Evolutionary conservation across 2,888 invertebrate species (phyloP).

Genomic region (Microchrysa polita): DNA sequence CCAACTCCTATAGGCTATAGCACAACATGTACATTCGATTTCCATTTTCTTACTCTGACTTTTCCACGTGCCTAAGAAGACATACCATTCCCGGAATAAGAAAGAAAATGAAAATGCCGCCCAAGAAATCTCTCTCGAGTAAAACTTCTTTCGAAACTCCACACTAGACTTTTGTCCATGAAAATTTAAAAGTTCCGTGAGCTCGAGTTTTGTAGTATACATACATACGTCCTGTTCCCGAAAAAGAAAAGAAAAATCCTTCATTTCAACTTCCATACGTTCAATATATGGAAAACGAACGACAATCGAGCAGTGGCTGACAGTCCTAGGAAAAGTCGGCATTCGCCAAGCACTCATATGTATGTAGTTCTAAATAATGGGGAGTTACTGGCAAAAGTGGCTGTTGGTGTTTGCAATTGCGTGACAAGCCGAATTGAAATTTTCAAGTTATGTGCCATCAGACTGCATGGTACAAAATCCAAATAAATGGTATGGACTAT

Average conservation of each 20-base stretch:
- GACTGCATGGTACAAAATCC: conserved; percentile 18
- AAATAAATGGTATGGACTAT: conserved; percentile 7
- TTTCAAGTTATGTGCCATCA: conserved; percentile 32
- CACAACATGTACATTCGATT: conserved; percentile 13
- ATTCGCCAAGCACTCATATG: not conserved
- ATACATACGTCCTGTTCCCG: not conserved
- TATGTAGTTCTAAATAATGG: not conserved
- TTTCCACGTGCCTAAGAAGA: not conserved
- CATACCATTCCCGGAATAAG: too few species aligned
- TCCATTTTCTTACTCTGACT: not conserved
- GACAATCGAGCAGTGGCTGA: too few species aligned
- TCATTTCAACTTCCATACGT: too few species aligned
- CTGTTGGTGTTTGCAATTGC: conserved; percentile 20
- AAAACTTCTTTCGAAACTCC: not conserved
- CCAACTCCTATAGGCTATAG: too few species aligned
- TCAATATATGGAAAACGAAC: too few species aligned
- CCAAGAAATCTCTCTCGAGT: conserved; percentile 9
- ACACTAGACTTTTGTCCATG: conserved; percentile 17
- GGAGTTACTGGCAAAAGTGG: not conserved
- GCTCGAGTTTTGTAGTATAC: too few species aligned
- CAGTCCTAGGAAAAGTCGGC: not conserved
- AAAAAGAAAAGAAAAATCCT: not conserved
- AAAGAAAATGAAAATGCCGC: too few species aligned
- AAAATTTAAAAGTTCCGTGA: conserved; percentile 21
- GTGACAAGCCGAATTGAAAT: conserved; percentile 35